phyloP scores from a whole-genome alignment of 2,113 vertebrate genomes.

The Sarotherodon lohbergeri region DNA sequence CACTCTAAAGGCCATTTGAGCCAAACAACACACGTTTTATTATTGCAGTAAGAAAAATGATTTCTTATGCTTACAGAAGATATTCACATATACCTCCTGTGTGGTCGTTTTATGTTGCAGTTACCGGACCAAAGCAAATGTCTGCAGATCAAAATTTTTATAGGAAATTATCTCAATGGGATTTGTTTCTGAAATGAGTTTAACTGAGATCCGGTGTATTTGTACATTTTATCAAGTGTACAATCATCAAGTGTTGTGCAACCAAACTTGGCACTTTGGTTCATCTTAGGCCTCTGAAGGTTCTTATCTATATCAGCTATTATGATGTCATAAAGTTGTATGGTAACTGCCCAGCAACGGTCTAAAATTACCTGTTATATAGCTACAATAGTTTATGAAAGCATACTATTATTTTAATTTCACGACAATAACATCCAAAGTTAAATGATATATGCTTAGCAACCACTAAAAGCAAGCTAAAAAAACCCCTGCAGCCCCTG shows the following conservation, averaged over 20 bases:
- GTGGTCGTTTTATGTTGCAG: neutral
- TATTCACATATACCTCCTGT: neutral
- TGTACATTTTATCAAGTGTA: neutral
- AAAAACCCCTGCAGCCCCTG: neutral
- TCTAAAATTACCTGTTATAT: fast-evolving
- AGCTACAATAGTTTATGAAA: neutral
- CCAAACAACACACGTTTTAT: neutral
- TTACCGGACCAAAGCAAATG: neutral
- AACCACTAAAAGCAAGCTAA: neutral
- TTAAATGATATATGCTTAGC: neutral
- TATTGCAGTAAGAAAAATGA: neutral
- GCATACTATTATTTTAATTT: neutral
- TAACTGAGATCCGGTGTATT: neutral
- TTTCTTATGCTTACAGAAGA: neutral
- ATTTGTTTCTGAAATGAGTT: neutral
- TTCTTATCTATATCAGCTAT: fast-evolving
- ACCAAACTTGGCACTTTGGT: neutral
- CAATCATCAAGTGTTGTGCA: neutral
- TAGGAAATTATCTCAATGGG: neutral
- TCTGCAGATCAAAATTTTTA: fast-evolving
- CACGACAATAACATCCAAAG: neutral
- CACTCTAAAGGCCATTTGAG: neutral
- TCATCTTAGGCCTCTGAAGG: neutral
- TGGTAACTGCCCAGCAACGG: fast-evolving
- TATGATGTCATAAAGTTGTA: neutral